These are phyloP conservation scores for Orthonevra nobilis DNA, from an alignment of 2,888 invertebrate genomes.

Conservation along the genomic window DNA sequence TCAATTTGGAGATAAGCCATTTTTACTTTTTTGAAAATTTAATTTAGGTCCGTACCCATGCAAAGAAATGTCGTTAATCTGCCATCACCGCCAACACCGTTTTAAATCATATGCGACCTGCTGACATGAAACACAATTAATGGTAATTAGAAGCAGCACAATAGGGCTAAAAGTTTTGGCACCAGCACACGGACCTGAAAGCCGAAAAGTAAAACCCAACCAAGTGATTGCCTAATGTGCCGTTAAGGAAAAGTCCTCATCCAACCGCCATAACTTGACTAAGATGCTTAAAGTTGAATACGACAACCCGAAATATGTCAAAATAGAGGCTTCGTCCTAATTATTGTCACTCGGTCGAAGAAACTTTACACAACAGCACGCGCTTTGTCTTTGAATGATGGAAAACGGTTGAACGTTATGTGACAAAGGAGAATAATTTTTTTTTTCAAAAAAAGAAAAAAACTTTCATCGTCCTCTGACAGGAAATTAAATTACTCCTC, in stretches of 20 bases:
- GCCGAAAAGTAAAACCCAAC: constrained; percentile 32
- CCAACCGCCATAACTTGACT: constrained; percentile 14
- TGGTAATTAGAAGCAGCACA: constrained; percentile 40
- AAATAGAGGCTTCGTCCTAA: constrained; percentile 42
- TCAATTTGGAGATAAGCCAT: no score
- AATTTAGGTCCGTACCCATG: no score
- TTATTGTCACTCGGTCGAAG: constrained; percentile 52
- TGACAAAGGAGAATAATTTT: constrained; percentile 35
- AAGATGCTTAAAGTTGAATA: constrained; percentile 30
- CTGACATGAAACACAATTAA: constrained; percentile 30
- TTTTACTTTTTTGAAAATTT: no score
- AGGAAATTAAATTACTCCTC: constrained; percentile 54
- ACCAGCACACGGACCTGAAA: constrained; percentile 11
- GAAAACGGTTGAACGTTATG: constrained; percentile 22
- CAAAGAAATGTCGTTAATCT: neutral
- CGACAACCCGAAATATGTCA: constrained; percentile 40
- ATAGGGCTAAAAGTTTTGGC: neutral
- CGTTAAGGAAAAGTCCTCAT: constrained; percentile 25
- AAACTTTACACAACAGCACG: constrained; percentile 24
- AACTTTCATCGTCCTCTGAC: constrained; percentile 21
- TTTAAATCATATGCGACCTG: neutral
- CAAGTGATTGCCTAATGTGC: constrained; percentile 40
- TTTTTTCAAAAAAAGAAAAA: constrained; percentile 29
- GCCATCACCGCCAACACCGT: neutral
- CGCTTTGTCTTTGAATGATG: neutral